phyloP scores from a whole-genome alignment of 2,113 vertebrate genomes.

The Terrapene triunguis region DNA sequence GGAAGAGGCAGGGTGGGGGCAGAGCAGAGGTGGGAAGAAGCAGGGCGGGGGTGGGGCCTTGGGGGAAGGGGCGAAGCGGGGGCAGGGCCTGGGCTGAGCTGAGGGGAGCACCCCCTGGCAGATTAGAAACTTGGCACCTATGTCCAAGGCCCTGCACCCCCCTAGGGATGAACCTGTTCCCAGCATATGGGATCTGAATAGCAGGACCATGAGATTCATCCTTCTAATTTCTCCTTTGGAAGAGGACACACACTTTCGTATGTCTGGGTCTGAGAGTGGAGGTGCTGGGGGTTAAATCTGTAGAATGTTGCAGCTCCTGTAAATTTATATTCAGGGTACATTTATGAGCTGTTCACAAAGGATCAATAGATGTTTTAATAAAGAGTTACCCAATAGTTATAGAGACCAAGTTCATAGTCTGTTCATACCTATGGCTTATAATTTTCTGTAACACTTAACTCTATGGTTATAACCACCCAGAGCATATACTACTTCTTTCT shows the following conservation, averaged over 20 bases:
- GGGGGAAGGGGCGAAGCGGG: no score
- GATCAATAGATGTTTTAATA: background rate
- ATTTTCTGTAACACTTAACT: background rate
- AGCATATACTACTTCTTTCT: background rate
- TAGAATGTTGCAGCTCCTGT: background rate
- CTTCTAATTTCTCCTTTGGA: background rate
- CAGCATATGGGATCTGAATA: slow-evolving; percentile 3
- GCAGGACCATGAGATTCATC: background rate
- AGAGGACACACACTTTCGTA: background rate
- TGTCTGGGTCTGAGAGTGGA: background rate
- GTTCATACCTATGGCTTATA: background rate
- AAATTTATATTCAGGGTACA: background rate
- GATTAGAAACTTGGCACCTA: no score
- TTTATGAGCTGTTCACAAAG: background rate
- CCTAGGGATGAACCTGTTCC: background rate
- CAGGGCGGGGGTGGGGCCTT: no score
- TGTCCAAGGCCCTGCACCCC: no score
- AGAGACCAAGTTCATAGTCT: background rate
- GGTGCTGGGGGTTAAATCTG: background rate
- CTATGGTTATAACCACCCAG: background rate
- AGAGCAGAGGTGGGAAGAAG: no score
- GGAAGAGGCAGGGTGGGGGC: no score
- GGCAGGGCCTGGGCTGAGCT: no score
- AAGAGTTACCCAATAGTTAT: background rate
- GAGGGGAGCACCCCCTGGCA: no score